Conservation (phyloP, 2,113 vertebrate species). For the Castor canadensis region DNA sequence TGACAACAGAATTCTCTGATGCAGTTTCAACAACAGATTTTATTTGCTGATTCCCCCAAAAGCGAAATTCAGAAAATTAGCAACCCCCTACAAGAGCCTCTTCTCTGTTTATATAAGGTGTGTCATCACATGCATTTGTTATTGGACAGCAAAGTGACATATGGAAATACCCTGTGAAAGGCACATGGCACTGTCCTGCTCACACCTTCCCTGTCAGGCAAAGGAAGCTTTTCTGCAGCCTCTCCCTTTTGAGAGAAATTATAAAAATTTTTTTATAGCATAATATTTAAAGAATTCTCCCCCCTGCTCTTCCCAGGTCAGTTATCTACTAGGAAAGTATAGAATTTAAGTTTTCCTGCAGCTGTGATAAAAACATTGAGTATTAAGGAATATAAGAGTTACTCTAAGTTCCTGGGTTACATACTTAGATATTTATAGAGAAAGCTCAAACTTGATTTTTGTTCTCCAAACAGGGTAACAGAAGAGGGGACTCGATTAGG, state of each 20-base stretch:
- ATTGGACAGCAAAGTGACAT: rapidly evolving
- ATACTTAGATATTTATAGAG: background rate
- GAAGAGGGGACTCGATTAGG: background rate
- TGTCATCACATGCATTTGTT: background rate
- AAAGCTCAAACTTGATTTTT: background rate
- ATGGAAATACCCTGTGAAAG: background rate
- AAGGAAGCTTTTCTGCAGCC: background rate
- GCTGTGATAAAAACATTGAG: conserved; percentile 21
- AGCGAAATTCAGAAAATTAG: conserved; percentile 51
- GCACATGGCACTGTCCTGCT: background rate
- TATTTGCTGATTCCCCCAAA: conserved; percentile 60
- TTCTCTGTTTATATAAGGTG: background rate
- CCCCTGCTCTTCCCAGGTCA: background rate
- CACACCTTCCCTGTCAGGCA: background rate
- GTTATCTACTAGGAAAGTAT: conserved; percentile 7
- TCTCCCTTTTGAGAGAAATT: background rate
- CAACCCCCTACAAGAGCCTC: background rate
- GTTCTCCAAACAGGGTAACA: background rate
- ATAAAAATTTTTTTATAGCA: background rate
- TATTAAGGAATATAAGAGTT: background rate
- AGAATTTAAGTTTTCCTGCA: background rate
- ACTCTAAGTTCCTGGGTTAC: background rate
- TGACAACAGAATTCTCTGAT: conserved; percentile 29
- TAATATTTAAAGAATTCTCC: conserved; percentile 10
- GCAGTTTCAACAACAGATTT: conserved; percentile 60